Base-by-base conservation (phyloP, 2,113 vertebrate species). In the Athene noctua region DNA sequence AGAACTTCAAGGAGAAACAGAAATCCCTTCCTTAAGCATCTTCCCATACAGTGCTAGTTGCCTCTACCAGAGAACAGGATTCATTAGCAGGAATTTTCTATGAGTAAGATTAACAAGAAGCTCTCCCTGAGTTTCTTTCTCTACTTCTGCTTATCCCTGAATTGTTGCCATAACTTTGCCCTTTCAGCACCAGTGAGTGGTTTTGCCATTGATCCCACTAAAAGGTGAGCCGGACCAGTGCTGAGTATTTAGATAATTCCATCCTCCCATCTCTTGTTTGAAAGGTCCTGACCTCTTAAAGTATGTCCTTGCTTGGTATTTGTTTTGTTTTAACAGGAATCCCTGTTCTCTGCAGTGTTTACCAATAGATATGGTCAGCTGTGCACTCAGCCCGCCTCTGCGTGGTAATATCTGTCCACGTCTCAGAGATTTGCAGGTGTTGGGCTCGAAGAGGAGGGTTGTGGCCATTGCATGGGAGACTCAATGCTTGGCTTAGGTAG, bases 351-450 rank as follows among this genome's bases (percentile, higher is more conserved):
- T 30, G 18, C 25, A 22, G 1, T 20, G 59, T 46, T 85, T 26
- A 3, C 9, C 36, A 5, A 19, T 86, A 36, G 3, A 68, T 86
- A 11, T 0, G 13, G 15, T 52, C 74, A 21, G 47, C 63, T 36
- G 21, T 25, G 18, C 4, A 1, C 51, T 44, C 68, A 40, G 27
- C 73, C 47, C 9, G 0, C 6, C 0, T 5, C 20, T 8, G 30
- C 4, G 0, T 30, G 25, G 54, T 61, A 57, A 44, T 15, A 42
- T 74, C 19, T 71, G 55, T 85, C 47, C 14, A 0, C 5, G 9
- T 79, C 61, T 67, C 61, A 52, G 75, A 71, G 77, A 52, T 86
- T 66, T 44, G 30, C 46, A 21, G 34, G 32, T 61, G 5, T 61
- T 51, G 18, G 8, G 59, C 22, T 30, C 57, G 17, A 57, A 40